Evolutionary conservation across 2,113 vertebrate species (phyloP).

Genomic region (Hemibagrus wyckioides): DNA sequence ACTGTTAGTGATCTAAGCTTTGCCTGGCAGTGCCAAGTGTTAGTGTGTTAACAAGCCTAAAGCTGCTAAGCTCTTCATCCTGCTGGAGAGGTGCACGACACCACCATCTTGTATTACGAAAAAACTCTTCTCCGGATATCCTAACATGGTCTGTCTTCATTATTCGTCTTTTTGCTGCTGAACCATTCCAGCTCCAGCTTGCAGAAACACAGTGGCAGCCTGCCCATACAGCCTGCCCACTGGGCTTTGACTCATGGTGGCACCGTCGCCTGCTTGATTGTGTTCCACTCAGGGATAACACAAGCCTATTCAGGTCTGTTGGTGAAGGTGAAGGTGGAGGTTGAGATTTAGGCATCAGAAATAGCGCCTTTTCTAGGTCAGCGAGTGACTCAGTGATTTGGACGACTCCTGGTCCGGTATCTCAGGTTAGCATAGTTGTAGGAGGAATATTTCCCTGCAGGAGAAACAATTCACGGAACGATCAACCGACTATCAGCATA

Average conservation of each 20-base stretch:
- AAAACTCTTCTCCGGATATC: not conserved
- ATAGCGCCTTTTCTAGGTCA: conserved; percentile 33
- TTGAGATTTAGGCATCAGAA: not conserved
- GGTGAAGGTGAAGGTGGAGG: conserved; percentile 17
- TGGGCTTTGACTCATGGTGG: not conserved
- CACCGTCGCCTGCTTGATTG: not conserved
- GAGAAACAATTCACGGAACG: not conserved
- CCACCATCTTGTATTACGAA: not conserved
- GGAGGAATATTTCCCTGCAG: not conserved
- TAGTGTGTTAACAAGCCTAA: conserved; percentile 46
- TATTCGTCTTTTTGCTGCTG: not conserved
- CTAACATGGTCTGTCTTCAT: not conserved
- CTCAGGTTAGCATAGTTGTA: not conserved
- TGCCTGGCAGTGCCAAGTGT: conserved; percentile 25
- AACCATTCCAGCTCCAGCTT: not conserved
- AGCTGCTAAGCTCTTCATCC: conserved; percentile 41
- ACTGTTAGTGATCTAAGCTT: conserved; percentile 29
- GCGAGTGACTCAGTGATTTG: conserved; percentile 15
- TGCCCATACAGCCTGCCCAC: not conserved
- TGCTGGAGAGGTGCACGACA: not conserved
- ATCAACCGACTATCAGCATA: conserved; percentile 11
- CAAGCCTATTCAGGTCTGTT: conserved; percentile 25
- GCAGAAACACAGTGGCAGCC: not conserved
- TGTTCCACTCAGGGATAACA: conserved; percentile 15
- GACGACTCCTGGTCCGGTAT: not conserved